These are phyloP conservation scores for Metaphire vulgaris DNA, from an alignment of 1,140 invertebrate species.

Conservation along the genomic window DNA sequence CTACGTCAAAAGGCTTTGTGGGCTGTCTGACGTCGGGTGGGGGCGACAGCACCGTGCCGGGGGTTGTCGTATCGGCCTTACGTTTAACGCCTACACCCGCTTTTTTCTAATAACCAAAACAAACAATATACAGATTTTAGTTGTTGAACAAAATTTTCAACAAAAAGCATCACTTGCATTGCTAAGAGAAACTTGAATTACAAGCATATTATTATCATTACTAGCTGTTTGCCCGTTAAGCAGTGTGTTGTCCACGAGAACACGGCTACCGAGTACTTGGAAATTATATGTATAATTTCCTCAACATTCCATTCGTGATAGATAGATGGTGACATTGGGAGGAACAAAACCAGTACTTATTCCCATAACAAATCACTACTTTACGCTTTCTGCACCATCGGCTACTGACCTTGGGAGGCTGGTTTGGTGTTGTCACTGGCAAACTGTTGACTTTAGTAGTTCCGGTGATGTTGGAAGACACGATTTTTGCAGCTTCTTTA, in stretches of 20 bases:
- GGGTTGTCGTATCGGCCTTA: slow-evolving; percentile 94
- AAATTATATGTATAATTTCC: neutral
- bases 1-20: slow-evolving; percentile 31
- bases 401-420: slow-evolving; percentile 62
- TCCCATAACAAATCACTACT: neutral
- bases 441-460: slow-evolving; percentile 23
- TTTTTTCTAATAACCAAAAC: too few species aligned
- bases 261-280: neutral
- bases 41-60: slow-evolving; percentile 50
- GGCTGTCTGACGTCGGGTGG: slow-evolving; percentile 42
- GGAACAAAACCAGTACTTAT: neutral
- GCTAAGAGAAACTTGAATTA: neutral
- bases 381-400: slow-evolving; percentile 56
- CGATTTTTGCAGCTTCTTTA: slow-evolving; percentile 38
- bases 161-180: neutral
- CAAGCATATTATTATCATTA: neutral
- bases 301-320: too few species aligned
- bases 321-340: neutral
- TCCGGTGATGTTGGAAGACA: slow-evolving; percentile 50
- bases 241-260: neutral
- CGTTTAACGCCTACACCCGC: slow-evolving; percentile 74
- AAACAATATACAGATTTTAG: neutral
- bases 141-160: too few species aligned
- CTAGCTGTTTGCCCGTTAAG: neutral
- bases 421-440: too few species aligned